A percentile compares a stretch with the other conserved stretches of the same genome.
These are phyloP conservation scores for Psephotus haematonotus DNA, from an alignment of 2,113 vertebrate genomes.

Conservation along the genomic window DNA sequence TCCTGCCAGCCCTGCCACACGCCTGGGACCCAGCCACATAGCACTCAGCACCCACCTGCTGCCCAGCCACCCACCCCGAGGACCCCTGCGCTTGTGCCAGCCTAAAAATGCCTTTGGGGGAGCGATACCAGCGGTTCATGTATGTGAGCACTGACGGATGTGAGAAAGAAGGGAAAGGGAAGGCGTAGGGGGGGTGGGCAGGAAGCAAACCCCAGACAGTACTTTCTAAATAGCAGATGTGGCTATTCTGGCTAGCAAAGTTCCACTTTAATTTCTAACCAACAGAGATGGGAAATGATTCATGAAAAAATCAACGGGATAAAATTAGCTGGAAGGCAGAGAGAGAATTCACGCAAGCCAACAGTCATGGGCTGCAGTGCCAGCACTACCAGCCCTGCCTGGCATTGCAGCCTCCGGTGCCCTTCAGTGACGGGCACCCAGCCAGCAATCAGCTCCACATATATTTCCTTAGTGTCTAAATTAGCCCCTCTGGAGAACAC, in stretches of 20 bases:
- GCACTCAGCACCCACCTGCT: not conserved
- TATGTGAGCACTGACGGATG: not conserved
- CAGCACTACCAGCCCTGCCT: conserved; percentile 33
- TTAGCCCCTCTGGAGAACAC: conserved; percentile 25
- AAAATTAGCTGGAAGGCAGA: conserved; percentile 66
- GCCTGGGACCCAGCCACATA: not conserved
- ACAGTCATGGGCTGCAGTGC: conserved; percentile 20
- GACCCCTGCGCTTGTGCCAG: not conserved
- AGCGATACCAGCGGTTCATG: not conserved
- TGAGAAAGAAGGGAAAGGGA: conserved; percentile 44
- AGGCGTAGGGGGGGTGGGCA: not conserved
- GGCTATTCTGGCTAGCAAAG: conserved; percentile 53
- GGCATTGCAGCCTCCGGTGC: conserved; percentile 53
- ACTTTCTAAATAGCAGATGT: conserved; percentile 56
- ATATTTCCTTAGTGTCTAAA: conserved; percentile 47
- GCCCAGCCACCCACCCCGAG: not conserved
- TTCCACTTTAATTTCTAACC: conserved; percentile 66
- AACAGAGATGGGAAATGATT: conserved; percentile 70
- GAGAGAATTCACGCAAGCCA: conserved; percentile 55
- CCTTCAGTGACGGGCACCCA: conserved; percentile 33
- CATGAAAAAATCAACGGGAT: conserved; percentile 68
- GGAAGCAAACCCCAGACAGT: conserved; percentile 52
- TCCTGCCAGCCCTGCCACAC: not conserved
- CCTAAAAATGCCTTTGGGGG: not conserved
- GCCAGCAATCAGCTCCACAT: conserved; percentile 16